These are phyloP conservation scores for Leptestheria dahalacensis DNA, from an alignment of 1,140 invertebrate species.

Conservation along the genomic window DNA sequence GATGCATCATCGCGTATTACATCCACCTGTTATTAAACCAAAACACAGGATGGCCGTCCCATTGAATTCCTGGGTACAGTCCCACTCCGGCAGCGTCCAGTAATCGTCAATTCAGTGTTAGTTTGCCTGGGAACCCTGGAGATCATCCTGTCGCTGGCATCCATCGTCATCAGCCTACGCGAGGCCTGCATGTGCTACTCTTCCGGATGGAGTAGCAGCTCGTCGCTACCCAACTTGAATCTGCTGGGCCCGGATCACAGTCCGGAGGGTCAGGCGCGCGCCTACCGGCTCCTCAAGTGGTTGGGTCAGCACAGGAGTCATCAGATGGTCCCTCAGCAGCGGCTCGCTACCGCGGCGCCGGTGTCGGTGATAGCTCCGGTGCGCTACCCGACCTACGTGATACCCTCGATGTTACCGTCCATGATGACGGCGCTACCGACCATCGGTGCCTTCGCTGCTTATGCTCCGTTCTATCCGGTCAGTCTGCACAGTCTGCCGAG, in stretches of 20 bases:
- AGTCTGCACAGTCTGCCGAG: background rate
- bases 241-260: constrained; percentile 16
- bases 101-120: constrained; percentile 19
- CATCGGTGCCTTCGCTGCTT: constrained; percentile 1
- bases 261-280: constrained; percentile 17
- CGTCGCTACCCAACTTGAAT: constrained; percentile 12
- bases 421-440: background rate
- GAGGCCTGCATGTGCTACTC: constrained; percentile 20
- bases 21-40: too few relatives aligned
- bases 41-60: constrained; percentile 11
- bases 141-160: constrained; percentile 19
- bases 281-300: constrained; percentile 20
- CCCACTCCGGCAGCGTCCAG: constrained; percentile 15
- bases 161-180: constrained; percentile 18
- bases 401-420: background rate
- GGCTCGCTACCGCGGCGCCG: background rate
- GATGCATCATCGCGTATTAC: too few relatives aligned
- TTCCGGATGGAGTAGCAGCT: background rate
- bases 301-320: constrained; percentile 17
- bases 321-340: background rate
- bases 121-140: constrained; percentile 19
- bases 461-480: constrained; percentile 7
- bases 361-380: background rate
- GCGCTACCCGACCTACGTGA: background rate
- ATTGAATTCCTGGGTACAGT: constrained; percentile 17